Evolutionary conservation across 2,797 vertebrate genomes (phyloP).

Genomic region (Discoglossus pictus): DNA sequence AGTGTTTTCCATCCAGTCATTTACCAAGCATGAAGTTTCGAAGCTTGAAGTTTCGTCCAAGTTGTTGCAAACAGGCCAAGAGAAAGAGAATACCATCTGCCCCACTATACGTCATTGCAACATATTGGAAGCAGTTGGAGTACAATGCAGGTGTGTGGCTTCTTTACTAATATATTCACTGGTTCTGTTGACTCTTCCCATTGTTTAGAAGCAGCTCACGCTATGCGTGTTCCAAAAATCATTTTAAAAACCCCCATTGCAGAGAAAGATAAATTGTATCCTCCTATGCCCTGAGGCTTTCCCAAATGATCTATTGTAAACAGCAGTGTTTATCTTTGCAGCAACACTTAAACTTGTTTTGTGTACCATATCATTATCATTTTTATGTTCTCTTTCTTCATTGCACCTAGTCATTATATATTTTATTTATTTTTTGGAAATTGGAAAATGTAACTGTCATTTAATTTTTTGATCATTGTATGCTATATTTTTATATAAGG

Average conservation of each 20-base stretch:
- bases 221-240: slow-evolving; percentile 23
- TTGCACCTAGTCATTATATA: no score
- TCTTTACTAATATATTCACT: slow-evolving; percentile 2
- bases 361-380: slow-evolving; percentile 29
- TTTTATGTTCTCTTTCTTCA: slow-evolving; percentile 15
- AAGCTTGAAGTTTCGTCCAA: slow-evolving; percentile 5
- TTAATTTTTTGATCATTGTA: no score
- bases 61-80: background rate
- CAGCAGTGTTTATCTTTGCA: slow-evolving; percentile 28
- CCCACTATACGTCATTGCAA: background rate
- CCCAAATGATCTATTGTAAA: slow-evolving; percentile 25
- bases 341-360: slow-evolving; percentile 29
- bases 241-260: background rate
- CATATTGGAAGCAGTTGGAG: slow-evolving; percentile 3
- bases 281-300: slow-evolving; percentile 19
- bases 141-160: slow-evolving; percentile 2
- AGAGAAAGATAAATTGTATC: slow-evolving; percentile 4
- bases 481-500: no score
- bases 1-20: slow-evolving; percentile 22
- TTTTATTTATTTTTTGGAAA: no score
- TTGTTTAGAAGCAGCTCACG: slow-evolving; percentile 35
- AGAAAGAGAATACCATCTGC: slow-evolving; percentile 22
- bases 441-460: no score
- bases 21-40: no score
- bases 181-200: slow-evolving; percentile 10